Percentiles rank a stretch among this genome's conserved stretches.
phyloP scores from a whole-genome alignment of 2,888 invertebrate species.

The Nomada fabriciana region DNA sequence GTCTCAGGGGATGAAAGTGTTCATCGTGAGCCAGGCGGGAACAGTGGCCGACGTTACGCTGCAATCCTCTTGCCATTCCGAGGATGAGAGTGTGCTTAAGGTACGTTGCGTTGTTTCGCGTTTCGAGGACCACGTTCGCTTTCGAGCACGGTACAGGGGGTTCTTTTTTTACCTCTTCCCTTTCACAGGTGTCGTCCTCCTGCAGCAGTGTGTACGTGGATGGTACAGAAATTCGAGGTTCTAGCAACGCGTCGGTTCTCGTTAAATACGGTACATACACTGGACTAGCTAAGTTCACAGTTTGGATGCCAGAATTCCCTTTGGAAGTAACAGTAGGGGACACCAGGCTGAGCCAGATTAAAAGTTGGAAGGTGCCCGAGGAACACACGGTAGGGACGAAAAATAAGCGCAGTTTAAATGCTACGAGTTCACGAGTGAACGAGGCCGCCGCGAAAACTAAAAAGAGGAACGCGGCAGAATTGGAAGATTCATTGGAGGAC shows the following conservation, averaged over 20 bases:
- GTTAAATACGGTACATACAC: constrained; percentile 97
- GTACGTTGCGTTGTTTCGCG: constrained; percentile 85
- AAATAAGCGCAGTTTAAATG: constrained; percentile 80
- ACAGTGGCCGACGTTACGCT: constrained; percentile 97
- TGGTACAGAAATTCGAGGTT: constrained; percentile 97
- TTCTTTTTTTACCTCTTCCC: no score
- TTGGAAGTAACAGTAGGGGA: constrained; percentile 96
- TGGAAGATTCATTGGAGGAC: constrained; percentile 76
- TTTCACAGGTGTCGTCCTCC: constrained; percentile 94
- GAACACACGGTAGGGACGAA: constrained; percentile 86
- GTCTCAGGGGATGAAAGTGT: constrained; percentile 97
- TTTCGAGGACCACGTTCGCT: background rate
- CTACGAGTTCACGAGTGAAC: constrained; percentile 41
- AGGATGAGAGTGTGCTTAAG: constrained; percentile 98
- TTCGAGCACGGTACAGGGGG: background rate
- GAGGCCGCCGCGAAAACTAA: constrained; percentile 51
- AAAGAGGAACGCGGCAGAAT: constrained; percentile 79
- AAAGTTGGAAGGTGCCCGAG: constrained; percentile 96
- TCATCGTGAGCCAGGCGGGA: constrained; percentile 97
- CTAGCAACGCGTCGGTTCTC: constrained; percentile 96
- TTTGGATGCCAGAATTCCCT: constrained; percentile 98
- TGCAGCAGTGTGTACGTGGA: constrained; percentile 98
- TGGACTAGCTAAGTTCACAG: constrained; percentile 94
- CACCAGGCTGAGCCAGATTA: constrained; percentile 95
- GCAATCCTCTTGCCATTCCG: constrained; percentile 97